phyloP scores from a whole-genome alignment of 2,888 invertebrate species.

The Dasypogon diadema region DNA sequence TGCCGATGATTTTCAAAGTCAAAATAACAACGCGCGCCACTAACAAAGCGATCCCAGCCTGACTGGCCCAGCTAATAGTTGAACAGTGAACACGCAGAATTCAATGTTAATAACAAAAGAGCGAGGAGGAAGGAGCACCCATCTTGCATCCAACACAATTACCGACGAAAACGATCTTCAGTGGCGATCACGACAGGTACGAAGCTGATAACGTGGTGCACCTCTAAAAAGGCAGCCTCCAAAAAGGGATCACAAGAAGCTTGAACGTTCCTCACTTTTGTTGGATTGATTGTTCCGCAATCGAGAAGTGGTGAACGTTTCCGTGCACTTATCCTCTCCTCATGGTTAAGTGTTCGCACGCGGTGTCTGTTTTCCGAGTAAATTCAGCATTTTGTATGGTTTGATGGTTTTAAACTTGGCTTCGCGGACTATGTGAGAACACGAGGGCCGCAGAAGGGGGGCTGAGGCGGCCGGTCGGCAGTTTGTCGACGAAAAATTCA shows the following conservation, averaged over 20 bases:
- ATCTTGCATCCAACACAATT: background rate
- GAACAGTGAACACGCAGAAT: background rate
- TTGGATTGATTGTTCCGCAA: conserved; percentile 24
- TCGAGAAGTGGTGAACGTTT: conserved; percentile 8
- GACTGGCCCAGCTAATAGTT: background rate
- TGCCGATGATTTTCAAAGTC: conserved; percentile 33
- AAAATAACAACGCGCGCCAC: conserved; percentile 8
- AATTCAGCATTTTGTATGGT: conserved; percentile 38
- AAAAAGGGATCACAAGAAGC: conserved; percentile 10
- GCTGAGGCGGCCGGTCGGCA: background rate
- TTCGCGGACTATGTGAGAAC: conserved; percentile 5
- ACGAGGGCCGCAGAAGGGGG: background rate
- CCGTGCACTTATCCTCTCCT: conserved; percentile 8
- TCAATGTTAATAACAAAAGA: conserved; percentile 24
- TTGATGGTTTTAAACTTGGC: conserved; percentile 27
- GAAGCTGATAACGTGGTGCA: background rate
- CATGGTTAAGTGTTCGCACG: conserved; percentile 4
- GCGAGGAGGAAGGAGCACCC: background rate
- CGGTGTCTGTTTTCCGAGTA: conserved; percentile 12
- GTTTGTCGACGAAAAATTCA: conserved; percentile 20
- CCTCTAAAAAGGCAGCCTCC: background rate
- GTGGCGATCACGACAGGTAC: background rate
- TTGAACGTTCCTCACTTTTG: background rate
- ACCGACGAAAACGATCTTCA: background rate
- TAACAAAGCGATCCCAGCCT: background rate